Evolutionary conservation across 2,888 invertebrate species (phyloP).

Genomic region (Noctua janthina): DNA sequence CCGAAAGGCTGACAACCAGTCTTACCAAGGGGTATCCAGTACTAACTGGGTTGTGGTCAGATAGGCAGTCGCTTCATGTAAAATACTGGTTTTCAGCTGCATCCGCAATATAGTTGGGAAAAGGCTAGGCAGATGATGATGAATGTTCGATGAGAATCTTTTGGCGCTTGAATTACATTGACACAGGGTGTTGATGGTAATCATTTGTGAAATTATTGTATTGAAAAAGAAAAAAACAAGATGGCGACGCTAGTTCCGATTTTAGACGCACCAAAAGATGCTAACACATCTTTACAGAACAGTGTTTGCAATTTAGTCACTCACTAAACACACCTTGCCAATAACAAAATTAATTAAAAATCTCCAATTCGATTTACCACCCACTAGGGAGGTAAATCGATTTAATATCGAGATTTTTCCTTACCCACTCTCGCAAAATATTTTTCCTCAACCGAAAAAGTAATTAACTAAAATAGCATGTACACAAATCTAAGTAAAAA

Average conservation of each 20-base stretch:
- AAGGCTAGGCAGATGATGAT: too few relatives aligned
- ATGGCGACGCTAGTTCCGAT: not conserved
- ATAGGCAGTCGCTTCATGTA: too few relatives aligned
- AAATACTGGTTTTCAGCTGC: too few relatives aligned
- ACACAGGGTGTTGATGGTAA: too few relatives aligned
- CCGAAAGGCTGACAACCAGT: too few relatives aligned
- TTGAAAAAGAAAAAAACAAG: not conserved
- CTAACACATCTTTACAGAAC: not conserved
- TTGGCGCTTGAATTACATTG: too few relatives aligned
- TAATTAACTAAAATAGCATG: constrained; percentile 12
- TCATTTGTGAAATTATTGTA: too few relatives aligned
- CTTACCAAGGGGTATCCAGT: too few relatives aligned
- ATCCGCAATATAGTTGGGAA: too few relatives aligned
- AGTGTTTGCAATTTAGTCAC: not conserved
- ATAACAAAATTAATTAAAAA: not conserved
- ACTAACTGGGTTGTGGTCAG: too few relatives aligned
- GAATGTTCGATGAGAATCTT: too few relatives aligned
- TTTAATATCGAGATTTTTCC: not conserved
- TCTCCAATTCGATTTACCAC: not conserved
- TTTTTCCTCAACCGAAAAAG: constrained; percentile 4
- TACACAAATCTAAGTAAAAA: not conserved
- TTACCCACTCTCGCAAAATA: not conserved
- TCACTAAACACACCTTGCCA: not conserved
- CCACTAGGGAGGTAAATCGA: not conserved
- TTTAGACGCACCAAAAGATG: not conserved